Evolutionary conservation across 2,113 vertebrate genomes (phyloP).

Genomic region (Urocynchramus pylzowi): DNA sequence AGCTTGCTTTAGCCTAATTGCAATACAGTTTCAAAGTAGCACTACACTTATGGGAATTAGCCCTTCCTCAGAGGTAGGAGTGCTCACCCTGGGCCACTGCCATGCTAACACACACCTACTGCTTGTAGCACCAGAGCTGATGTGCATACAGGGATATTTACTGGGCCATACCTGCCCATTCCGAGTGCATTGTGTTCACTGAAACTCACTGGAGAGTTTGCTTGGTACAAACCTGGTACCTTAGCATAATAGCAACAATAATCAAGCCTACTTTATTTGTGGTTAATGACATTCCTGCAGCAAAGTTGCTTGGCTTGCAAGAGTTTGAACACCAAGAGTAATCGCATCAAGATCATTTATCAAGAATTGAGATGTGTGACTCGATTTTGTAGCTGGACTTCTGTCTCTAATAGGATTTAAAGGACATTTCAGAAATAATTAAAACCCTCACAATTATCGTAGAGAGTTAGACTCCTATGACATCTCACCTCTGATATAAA

Average conservation of each 20-base stretch:
- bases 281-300: background rate
- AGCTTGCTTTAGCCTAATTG: background rate
- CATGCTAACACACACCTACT: background rate
- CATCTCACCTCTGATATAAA: background rate
- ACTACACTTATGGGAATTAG: background rate
- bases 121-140: background rate
- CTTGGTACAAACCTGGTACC: background rate
- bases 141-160: background rate
- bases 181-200: background rate
- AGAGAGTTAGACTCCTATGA: background rate
- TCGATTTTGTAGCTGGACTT: background rate
- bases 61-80: background rate
- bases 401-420: background rate
- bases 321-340: background rate
- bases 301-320: background rate
- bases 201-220: background rate
- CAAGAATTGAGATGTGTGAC: background rate
- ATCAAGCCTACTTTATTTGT: background rate
- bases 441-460: background rate
- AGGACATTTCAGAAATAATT: background rate
- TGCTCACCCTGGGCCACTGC: background rate
- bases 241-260: background rate
- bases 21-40: background rate
- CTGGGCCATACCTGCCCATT: background rate
- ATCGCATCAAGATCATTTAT: background rate